Percentiles rank a stretch among this genome's conserved stretches.
Evolutionary conservation across 2,113 vertebrate genomes (phyloP).

Genomic region (Desmodus rotundus): DNA sequence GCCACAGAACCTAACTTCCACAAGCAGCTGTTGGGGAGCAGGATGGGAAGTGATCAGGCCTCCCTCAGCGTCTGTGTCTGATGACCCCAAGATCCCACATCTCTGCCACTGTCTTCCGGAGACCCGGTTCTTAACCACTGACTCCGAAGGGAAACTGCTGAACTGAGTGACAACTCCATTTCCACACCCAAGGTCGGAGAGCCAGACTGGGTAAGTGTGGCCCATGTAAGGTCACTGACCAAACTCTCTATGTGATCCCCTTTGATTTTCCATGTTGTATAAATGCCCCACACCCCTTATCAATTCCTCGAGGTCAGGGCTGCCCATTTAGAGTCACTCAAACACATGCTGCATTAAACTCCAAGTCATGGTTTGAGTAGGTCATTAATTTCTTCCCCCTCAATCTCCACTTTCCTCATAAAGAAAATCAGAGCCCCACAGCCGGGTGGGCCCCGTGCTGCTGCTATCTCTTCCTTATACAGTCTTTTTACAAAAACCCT

Average conservation of each 20-base stretch:
- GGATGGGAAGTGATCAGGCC: background rate
- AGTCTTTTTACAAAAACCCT: background rate
- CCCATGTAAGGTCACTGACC: background rate
- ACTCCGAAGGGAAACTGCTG: background rate
- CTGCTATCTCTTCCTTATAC: background rate
- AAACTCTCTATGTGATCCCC: background rate
- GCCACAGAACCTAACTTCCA: background rate
- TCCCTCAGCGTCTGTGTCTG: background rate
- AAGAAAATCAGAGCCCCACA: background rate
- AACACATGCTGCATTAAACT: background rate
- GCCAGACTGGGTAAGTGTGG: background rate
- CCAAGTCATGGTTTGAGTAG: background rate
- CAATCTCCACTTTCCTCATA: background rate
- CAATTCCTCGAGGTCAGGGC: background rate
- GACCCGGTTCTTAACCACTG: background rate
- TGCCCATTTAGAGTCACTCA: background rate
- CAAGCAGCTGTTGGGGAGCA: background rate
- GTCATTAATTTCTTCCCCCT: background rate
- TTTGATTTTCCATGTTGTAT: background rate
- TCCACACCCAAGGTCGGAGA: background rate
- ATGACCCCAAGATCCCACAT: background rate
- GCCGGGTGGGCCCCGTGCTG: background rate
- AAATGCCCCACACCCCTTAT: background rate
- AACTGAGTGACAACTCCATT: background rate
- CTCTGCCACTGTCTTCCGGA: background rate